Percentiles rank a stretch among this genome's conserved stretches.
These are phyloP conservation scores for Agriopis marginaria DNA, from an alignment of 2,888 invertebrate species.

Conservation along the genomic window DNA sequence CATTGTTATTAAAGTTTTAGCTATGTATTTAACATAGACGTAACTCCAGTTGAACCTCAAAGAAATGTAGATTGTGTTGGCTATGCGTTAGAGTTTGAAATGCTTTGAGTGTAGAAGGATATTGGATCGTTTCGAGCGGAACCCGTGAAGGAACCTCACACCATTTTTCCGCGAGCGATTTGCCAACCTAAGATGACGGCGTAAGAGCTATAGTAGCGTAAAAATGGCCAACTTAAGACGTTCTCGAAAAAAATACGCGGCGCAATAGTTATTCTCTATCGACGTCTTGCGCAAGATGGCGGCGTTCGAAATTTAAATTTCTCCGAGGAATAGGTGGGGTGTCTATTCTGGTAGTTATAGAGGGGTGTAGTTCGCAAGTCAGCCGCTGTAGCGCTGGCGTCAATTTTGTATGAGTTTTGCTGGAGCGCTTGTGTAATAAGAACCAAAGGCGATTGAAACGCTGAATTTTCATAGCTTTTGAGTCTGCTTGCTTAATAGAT, in stretches of 20 bases:
- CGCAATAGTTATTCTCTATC: constrained; percentile 82
- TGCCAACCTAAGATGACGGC: constrained; percentile 78
- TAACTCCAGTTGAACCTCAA: constrained; percentile 33
- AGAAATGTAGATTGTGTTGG: constrained; percentile 29
- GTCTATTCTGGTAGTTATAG: constrained; percentile 60
- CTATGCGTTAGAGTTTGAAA: fast-evolving
- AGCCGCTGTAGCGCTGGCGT: constrained; percentile 64
- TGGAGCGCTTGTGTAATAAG: constrained; percentile 54
- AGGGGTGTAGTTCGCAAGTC: constrained; percentile 45
- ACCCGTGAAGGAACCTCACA: constrained; percentile 66
- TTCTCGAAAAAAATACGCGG: constrained; percentile 80
- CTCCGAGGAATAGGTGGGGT: constrained; percentile 82
- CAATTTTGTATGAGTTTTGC: constrained; percentile 55
- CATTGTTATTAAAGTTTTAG: constrained; percentile 82
- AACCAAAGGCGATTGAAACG: constrained; percentile 41
- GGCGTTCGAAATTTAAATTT: constrained; percentile 84
- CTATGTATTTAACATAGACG: constrained; percentile 43
- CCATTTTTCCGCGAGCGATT: constrained; percentile 85
- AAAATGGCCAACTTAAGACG: constrained; percentile 84
- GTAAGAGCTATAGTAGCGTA: constrained; percentile 84
- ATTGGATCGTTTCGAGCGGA: constrained; percentile 48
- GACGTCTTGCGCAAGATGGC: constrained; percentile 86
- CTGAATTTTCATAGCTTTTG: constrained; percentile 36
- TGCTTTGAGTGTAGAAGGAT: not conserved
- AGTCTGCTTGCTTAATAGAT: constrained; percentile 36